These are phyloP conservation scores for Melieria picta DNA, from an alignment of 2,888 invertebrate genomes.

Conservation along the genomic window DNA sequence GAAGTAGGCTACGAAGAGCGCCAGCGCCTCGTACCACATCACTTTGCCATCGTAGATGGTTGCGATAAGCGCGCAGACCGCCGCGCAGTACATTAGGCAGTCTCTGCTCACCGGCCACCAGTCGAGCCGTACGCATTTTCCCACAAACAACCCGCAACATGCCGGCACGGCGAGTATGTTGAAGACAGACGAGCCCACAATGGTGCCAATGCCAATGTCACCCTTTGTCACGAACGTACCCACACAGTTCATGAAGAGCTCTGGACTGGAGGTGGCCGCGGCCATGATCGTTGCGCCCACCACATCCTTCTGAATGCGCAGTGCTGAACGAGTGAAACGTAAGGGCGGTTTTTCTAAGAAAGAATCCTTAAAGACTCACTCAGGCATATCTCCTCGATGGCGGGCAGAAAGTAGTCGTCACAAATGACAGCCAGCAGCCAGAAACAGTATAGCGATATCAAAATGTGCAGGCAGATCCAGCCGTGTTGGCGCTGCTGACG, in stretches of 20 bases:
- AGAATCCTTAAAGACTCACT: conserved; percentile 62
- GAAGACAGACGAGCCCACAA: conserved; percentile 85
- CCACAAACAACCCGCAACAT: conserved; percentile 82
- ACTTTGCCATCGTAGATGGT: conserved; percentile 85
- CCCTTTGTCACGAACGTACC: conserved; percentile 87
- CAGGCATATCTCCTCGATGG: conserved; percentile 73
- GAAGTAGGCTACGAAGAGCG: conserved; percentile 79
- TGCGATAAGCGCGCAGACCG: conserved; percentile 81
- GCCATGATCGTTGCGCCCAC: conserved; percentile 96
- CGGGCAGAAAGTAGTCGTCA: conserved; percentile 93
- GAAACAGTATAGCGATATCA: conserved; percentile 75
- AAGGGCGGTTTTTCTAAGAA: not conserved
- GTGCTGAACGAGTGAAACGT: conserved; percentile 67
- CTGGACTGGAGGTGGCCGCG: conserved; percentile 90
- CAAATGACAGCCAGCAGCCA: conserved; percentile 86
- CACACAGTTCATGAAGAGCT: conserved; percentile 88
- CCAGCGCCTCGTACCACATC: conserved; percentile 85
- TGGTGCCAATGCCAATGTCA: conserved; percentile 84
- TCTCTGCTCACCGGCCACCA: conserved; percentile 88
- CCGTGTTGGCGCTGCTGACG: conserved; percentile 78
- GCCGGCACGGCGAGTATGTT: conserved; percentile 85
- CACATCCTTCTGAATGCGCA: conserved; percentile 86
- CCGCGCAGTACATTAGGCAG: conserved; percentile 82
- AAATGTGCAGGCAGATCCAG: conserved; percentile 50
- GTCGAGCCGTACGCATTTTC: conserved; percentile 80